Evolutionary conservation across 2,113 vertebrate species (phyloP).

Genomic region (human (Homo sapiens)): GRCh38 chr4:137248001-137248500

Average conservation of each 20-base stretch:
- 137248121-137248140: background rate
- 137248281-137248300: background rate
- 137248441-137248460: background rate
- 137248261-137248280: background rate
- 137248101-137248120: conserved; percentile 5
- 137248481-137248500: background rate
- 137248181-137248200: background rate
- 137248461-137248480: background rate
- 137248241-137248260: background rate
- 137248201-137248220: background rate
- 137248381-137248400: background rate
- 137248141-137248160: background rate
- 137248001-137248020: background rate
- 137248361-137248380: background rate
- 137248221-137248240: background rate
- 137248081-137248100: background rate
- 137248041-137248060: accelerated
- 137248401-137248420: background rate
- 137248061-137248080: background rate
- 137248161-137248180: background rate
- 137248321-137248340: background rate
- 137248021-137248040: background rate
- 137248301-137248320: background rate
- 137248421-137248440: background rate
- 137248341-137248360: background rate